A percentile compares a stretch with the other conserved stretches of the same genome.
These are phyloP conservation scores for Ochotona princeps DNA, from an alignment of 2,113 vertebrate genomes.

Conservation along the genomic window DNA sequence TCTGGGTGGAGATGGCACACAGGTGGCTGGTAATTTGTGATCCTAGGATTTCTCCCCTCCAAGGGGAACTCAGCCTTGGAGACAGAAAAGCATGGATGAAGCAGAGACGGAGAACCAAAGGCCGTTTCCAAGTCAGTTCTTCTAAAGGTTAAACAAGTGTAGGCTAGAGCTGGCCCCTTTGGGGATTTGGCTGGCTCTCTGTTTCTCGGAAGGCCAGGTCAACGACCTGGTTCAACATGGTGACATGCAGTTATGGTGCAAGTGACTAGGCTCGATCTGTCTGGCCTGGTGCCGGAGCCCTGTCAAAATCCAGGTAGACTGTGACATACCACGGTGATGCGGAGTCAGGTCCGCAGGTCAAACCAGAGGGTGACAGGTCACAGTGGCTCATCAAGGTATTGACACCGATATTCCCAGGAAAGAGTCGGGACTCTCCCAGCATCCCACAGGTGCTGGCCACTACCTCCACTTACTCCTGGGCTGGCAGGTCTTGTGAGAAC, in stretches of 20 bases:
- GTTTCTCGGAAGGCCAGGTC: not conserved
- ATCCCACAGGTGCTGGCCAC: not conserved
- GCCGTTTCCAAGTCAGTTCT: not conserved
- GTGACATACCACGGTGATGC: not conserved
- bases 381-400: slow-evolving; percentile 10
- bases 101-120: too few species aligned
- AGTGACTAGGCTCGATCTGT: not conserved
- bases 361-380: not conserved
- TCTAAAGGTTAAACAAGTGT: not conserved
- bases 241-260: not conserved
- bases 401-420: slow-evolving; percentile 46
- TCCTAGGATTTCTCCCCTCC: too few species aligned
- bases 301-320: not conserved
- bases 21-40: too few species aligned
- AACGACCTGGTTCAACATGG: not conserved
- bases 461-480: not conserved
- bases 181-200: not conserved
- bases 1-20: too few species aligned
- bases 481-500: not conserved
- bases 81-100: too few species aligned
- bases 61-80: too few species aligned
- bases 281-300: not conserved
- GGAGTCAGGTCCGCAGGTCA: not conserved
- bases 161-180: not conserved
- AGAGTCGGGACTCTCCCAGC: slow-evolving; percentile 22